Evolutionary conservation across 2,113 vertebrate species (phyloP), one percentile per base, ranked within the genome.

Genomic region (Xenopus laevis): DNA sequence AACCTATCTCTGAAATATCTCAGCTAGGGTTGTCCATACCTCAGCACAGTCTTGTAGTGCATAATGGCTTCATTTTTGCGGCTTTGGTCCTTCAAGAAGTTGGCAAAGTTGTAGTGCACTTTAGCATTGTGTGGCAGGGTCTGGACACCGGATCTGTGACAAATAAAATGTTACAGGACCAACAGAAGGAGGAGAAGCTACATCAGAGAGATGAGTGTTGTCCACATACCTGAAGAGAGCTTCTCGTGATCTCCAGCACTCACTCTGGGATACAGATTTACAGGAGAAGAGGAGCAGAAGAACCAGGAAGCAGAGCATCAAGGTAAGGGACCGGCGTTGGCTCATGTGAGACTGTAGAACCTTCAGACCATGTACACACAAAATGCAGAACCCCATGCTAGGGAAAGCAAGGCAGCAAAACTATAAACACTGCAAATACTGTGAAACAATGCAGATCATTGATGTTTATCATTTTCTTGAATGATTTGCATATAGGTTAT

Each of bases 51-150:
- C 82, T 87, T 92, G 87, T 99, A 99, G 84, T 99, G 97, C 82
- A 93, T 87, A 81, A 96, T 92, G 0, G 97, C 97, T 83, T 97
- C 95, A 40, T 80, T 13, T 10, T 92, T 89, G 3, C 94, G 92
- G 47, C 94, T 91, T 40, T 84, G 91, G 86, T 98, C 97, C 78
- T 98, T 98, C 83, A 98, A 89, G 80, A 96, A 98, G 84, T 99
- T 99, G 84, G 96, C 97, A 0, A 96, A 99, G 91, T 99, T 99
- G 89, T 99, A 99, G 83, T 99, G 97, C 59, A 97, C 97, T 89
- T 99, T 99, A 84, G 97, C 97, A 0, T 99, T 99, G 84, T 97
- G 96, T 74, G 97, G 97, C 79, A 98, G 85, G 62, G 96, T 98
- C 85, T 94, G 90, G 83, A 99, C 96, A 63, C 97, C 97, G 78